Conservation (phyloP, 2,888 invertebrate species). For the Watsonalla cultraria region DNA sequence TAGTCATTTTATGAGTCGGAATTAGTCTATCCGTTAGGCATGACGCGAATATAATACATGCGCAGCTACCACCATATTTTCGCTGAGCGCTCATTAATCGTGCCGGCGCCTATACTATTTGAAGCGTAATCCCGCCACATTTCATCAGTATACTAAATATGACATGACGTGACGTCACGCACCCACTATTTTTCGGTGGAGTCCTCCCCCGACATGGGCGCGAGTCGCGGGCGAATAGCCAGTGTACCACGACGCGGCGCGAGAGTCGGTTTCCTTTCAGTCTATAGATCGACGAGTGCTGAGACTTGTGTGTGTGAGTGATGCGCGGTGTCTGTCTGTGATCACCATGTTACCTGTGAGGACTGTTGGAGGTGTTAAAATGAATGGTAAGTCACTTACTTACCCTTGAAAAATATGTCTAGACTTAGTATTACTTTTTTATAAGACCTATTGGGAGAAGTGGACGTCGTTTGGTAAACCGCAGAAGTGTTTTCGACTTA, state of each 20-base stretch:
- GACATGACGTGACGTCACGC: constrained; percentile 12
- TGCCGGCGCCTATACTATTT: background rate
- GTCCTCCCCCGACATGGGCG: constrained; percentile 5
- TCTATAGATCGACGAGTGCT: constrained; percentile 20
- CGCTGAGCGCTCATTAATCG: no score
- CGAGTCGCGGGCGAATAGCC: constrained; percentile 13
- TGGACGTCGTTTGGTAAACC: no score
- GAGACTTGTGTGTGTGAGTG: constrained; percentile 58
- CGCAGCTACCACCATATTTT: no score
- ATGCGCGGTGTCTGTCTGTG: constrained; percentile 59
- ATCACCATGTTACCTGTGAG: constrained; percentile 36
- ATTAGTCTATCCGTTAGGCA: no score
- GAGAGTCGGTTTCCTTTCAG: constrained; percentile 32
- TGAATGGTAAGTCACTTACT: constrained; percentile 59
- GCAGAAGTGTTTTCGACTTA: no score
- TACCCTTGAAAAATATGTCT: background rate
- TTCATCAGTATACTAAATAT: background rate
- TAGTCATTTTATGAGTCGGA: no score
- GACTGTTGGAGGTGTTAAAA: constrained; percentile 57
- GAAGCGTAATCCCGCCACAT: background rate
- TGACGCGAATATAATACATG: no score
- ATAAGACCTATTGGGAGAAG: no score
- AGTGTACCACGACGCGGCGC: constrained; percentile 38
- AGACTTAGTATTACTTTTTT: constrained; percentile 5
- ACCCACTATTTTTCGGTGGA: constrained; percentile 19